Evolutionary conservation across 2,888 invertebrate genomes (phyloP).

Genomic region (Drosophila subsilvestris): DNA sequence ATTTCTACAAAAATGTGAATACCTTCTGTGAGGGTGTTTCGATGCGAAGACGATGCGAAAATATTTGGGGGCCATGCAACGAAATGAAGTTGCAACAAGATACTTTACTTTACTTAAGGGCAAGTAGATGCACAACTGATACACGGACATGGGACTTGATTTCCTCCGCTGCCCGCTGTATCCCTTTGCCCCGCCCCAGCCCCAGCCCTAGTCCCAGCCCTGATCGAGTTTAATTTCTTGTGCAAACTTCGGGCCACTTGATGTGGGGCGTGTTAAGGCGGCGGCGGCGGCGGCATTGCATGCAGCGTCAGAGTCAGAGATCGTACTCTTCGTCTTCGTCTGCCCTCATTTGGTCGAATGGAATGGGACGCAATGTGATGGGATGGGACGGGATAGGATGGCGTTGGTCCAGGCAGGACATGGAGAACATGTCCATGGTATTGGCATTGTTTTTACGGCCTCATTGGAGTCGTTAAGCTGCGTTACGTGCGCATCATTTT

Average conservation of each 20-base stretch:
- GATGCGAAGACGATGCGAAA: conserved; percentile 52
- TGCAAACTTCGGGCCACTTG: conserved; percentile 70
- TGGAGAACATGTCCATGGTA: conserved; percentile 38
- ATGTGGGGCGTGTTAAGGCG: conserved; percentile 53
- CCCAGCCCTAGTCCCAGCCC: conserved; percentile 25
- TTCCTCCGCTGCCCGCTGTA: conserved; percentile 60
- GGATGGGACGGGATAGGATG: not conserved
- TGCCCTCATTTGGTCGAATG: conserved; percentile 70
- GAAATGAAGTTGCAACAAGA: conserved; percentile 80
- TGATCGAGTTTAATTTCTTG: conserved; percentile 71
- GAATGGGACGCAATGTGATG: conserved; percentile 39
- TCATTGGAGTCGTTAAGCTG: conserved; percentile 68
- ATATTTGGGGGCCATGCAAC: conserved; percentile 75
- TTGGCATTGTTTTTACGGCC: conserved; percentile 47
- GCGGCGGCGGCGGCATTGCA: conserved; percentile 38
- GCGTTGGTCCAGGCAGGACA: conserved; percentile 34
- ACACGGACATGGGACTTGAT: conserved; percentile 62
- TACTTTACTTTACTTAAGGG: conserved; percentile 81
- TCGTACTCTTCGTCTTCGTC: conserved; percentile 35
- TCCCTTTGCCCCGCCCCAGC: conserved; percentile 22
- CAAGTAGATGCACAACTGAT: conserved; percentile 80
- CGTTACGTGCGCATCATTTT: conserved; percentile 80
- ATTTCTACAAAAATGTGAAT: not conserved
- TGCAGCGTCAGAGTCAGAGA: conserved; percentile 40
- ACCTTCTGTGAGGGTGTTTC: not conserved